phyloP scores from a whole-genome alignment of 2,113 vertebrate species.

The Rhodinocichla rosea region DNA sequence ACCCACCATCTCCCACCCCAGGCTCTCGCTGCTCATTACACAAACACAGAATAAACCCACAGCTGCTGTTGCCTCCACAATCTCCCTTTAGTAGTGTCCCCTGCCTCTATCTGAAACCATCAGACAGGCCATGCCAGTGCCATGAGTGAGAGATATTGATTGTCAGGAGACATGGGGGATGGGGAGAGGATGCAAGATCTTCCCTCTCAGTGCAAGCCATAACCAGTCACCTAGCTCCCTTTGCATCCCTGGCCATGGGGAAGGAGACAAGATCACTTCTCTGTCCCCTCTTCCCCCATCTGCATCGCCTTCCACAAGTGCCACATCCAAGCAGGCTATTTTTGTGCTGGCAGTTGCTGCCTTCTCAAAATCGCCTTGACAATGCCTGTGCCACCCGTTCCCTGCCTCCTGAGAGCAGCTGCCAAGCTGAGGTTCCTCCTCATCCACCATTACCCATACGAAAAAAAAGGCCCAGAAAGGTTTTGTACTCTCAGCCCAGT shows the following conservation, averaged over 20 bases:
- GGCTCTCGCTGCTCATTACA: neutral
- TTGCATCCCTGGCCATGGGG: neutral
- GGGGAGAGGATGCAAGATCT: neutral
- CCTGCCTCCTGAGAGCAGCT: constrained; percentile 7
- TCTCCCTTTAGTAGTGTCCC: neutral
- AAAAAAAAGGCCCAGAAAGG: neutral
- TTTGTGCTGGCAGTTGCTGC: neutral
- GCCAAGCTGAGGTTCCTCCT: neutral
- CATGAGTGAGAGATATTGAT: neutral
- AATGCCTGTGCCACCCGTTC: neutral
- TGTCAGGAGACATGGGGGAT: neutral
- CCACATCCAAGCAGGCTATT: neutral
- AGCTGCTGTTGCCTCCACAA: neutral
- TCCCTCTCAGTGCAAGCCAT: neutral
- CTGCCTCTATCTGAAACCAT: neutral
- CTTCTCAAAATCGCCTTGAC: neutral
- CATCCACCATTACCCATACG: neutral
- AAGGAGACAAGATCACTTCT: neutral
- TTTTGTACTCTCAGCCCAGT: neutral
- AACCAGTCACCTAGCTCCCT: neutral
- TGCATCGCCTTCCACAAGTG: neutral
- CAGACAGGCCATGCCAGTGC: neutral
- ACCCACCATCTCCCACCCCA: neutral
- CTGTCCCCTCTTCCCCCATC: neutral
- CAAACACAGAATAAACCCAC: neutral